phyloP scores from a whole-genome alignment of 2,113 vertebrate species.

The zebrafish (Danio rerio) region GRCz12tu NC_133178.1:19232501-19233000 shows the following conservation, averaged over 20 bases:
- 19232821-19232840: conserved; percentile 49
- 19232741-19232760: conserved; percentile 8
- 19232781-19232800: conserved; percentile 66
- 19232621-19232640: conserved; percentile 35
- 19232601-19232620: conserved; percentile 52
- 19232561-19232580: conserved; percentile 50
- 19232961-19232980: conserved; percentile 76
- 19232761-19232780: conserved; percentile 43
- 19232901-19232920: conserved; percentile 72
- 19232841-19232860: conserved; percentile 70
- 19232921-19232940: conserved; percentile 57
- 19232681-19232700: conserved; percentile 21
- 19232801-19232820: conserved; percentile 66
- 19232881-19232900: conserved; percentile 78
- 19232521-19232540: conserved; percentile 35
- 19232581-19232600: conserved; percentile 48
- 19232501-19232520: conserved; percentile 56
- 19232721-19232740: conserved; percentile 22
- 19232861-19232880: conserved; percentile 77
- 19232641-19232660: conserved; percentile 45
- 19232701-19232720: conserved; percentile 25
- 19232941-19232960: conserved; percentile 73
- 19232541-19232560: conserved; percentile 32
- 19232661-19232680: conserved; percentile 10
- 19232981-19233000: conserved; percentile 65